Base-by-base conservation (phyloP, 2,113 vertebrate species). In the Romanogobio albipinnatus region DNA sequence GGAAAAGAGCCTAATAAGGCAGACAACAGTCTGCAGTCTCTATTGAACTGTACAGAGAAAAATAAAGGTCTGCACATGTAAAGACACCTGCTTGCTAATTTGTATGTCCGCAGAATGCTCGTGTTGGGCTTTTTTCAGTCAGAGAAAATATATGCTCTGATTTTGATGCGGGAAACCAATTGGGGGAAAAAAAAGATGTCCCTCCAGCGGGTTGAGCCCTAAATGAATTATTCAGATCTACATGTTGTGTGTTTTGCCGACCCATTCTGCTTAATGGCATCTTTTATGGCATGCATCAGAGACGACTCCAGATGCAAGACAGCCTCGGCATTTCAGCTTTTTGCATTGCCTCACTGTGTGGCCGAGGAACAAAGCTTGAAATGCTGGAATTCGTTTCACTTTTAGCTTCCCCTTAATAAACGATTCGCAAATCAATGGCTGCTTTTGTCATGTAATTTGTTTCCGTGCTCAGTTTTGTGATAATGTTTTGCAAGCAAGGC, bases 181-280 rank as follows among this genome's bases (percentile, higher is more conserved):
- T 90, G 90, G 91, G 88, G 88, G 91, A 91, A 90, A 56, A 56
- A 39, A 78, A 47, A 45, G 5, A 84, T 93, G 89, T 93, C 92
- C 90, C 91, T 90, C 88, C 24, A 92, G 92, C 87, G 85, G 92
- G 91, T 91, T 92, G 89, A 92, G 90, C 77, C 87, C 87, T 76
- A 92, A 93, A 93, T 94, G 92, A 94, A 95, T 94, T 92, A 95
- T 95, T 94, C 91, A 94, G 89, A 91, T 91, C 88, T 91, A 88
- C 89, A 90, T 88, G 81, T 91, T 85, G 93, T 89, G 90, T 86
- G 89, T 93, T 93, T 94, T 90, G 89, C 90, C 90, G 92, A 92
- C 26, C 91, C 91, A 90, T 92, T 92, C 91, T 85, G 59, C 93
- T 92, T 94, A 93, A 94, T 93, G 91, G 91, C 91, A 92, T 94